A percentile compares a stretch with the other conserved stretches of the same genome.
These are phyloP conservation scores for Stenoptilia bipunctidactyla DNA, from an alignment of 2,888 invertebrate species.

Conservation along the genomic window DNA sequence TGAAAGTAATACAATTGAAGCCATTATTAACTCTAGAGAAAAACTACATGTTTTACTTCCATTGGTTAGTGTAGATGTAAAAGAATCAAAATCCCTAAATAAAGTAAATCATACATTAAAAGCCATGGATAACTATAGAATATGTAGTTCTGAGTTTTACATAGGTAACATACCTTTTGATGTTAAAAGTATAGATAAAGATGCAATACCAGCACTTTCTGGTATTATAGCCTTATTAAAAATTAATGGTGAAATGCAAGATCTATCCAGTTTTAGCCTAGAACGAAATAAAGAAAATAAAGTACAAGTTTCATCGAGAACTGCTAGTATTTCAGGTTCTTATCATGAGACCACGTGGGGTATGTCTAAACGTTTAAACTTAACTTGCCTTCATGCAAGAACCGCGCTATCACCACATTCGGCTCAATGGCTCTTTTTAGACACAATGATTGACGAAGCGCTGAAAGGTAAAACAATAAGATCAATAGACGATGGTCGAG, in stretches of 20 bases:
- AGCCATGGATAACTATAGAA: neutral
- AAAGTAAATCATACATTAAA: neutral
- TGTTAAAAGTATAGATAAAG: slow-evolving; percentile 21
- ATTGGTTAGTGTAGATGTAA: slow-evolving; percentile 7
- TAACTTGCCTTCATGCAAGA: slow-evolving; percentile 49
- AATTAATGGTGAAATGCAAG: slow-evolving; percentile 33
- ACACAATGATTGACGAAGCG: slow-evolving; percentile 27
- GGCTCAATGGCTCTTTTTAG: slow-evolving; percentile 47
- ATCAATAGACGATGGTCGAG: slow-evolving; percentile 40
- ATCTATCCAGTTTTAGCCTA: slow-evolving; percentile 34
- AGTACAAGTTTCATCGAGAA: slow-evolving; percentile 46
- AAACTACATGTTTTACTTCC: slow-evolving; percentile 36
- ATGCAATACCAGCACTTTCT: slow-evolving; percentile 32
- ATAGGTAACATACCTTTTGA: slow-evolving; percentile 40
- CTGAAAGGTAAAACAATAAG: slow-evolving; percentile 27
- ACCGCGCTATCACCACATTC: slow-evolving; percentile 23
- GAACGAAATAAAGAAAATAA: slow-evolving; percentile 36
- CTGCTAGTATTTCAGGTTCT: slow-evolving; percentile 51
- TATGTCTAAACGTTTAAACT: slow-evolving; percentile 40
- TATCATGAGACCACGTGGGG: slow-evolving; percentile 55
- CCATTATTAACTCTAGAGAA: slow-evolving; percentile 43
- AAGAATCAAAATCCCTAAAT: neutral
- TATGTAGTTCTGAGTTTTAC: slow-evolving; percentile 47
- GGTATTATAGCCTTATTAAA: slow-evolving; percentile 41
- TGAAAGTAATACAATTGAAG: slow-evolving; percentile 44